Evolutionary conservation across 1,140 invertebrate genomes (phyloP).

Genomic region (Atta cephalotes): DNA sequence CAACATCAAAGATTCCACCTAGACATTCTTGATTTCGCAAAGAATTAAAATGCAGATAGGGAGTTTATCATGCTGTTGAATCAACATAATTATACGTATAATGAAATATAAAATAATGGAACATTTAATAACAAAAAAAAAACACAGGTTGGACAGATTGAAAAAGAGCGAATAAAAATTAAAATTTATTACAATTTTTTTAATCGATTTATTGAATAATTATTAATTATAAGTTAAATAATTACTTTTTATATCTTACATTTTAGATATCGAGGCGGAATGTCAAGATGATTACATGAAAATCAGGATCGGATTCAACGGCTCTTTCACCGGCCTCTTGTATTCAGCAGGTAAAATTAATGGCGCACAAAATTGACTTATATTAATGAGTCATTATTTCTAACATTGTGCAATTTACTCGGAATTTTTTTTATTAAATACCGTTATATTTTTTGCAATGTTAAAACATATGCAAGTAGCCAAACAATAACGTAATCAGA

Average conservation of each 20-base stretch:
- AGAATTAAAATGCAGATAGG: not conserved
- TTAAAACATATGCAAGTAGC: not conserved
- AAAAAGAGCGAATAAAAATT: not conserved
- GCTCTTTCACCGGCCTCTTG: slow-evolving; percentile 94
- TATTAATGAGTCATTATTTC: not conserved
- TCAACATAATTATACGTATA: slow-evolving; percentile 23
- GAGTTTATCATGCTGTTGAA: slow-evolving; percentile 38
- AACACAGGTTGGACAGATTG: too few relatives aligned
- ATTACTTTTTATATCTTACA: not conserved
- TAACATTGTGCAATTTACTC: not conserved
- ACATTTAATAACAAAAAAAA: not conserved
- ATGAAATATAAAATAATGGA: slow-evolving; percentile 13
- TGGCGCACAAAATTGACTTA: not conserved
- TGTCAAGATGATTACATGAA: slow-evolving; percentile 98
- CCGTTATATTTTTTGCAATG: not conserved
- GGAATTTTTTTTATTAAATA: not conserved
- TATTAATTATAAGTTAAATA: not conserved
- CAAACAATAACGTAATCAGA: not conserved
- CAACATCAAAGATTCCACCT: slow-evolving; percentile 37
- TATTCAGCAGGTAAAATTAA: slow-evolving; percentile 92
- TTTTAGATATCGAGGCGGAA: slow-evolving; percentile 96
- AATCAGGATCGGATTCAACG: slow-evolving; percentile 96
- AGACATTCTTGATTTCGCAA: slow-evolving; percentile 52
- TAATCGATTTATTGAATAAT: not conserved
- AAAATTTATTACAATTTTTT: not conserved